Evolutionary conservation across 1,140 invertebrate genomes (phyloP).

Genomic region (Hydropsyche tenuis): DNA sequence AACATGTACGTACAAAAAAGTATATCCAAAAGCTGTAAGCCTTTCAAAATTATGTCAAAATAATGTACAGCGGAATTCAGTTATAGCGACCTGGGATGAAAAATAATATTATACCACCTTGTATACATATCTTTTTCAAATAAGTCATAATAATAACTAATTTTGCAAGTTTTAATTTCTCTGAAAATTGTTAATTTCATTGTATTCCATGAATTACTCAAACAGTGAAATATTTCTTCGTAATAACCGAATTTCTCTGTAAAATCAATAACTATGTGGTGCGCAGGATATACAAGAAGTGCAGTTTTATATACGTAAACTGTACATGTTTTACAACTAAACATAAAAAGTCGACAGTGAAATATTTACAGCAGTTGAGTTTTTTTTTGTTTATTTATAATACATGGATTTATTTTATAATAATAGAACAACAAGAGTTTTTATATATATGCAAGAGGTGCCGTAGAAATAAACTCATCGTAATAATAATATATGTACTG

Average conservation of each 20-base stretch:
- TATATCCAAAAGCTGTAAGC: constrained; percentile 64
- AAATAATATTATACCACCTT: too few relatives aligned
- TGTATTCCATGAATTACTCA: too few relatives aligned
- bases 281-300: constrained; percentile 65
- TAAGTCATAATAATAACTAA: too few relatives aligned
- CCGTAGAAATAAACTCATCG: constrained; percentile 61
- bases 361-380: constrained; percentile 64
- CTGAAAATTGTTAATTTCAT: too few relatives aligned
- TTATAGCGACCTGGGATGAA: too few relatives aligned
- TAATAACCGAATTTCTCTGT: too few relatives aligned
- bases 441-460: constrained; percentile 60
- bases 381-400: constrained; percentile 57
- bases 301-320: constrained; percentile 60
- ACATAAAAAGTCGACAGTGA: constrained; percentile 62
- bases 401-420: constrained; percentile 59
- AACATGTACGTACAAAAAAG: constrained; percentile 64
- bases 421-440: constrained; percentile 60
- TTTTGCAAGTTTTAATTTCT: too few relatives aligned
- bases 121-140: too few relatives aligned
- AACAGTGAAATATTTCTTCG: constrained; percentile 54
- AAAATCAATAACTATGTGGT: constrained; percentile 56
- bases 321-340: constrained; percentile 68
- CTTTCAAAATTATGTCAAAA: constrained; percentile 61
- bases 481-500: constrained; percentile 50
- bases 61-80: constrained; percentile 51